Percentiles rank a stretch among this genome's conserved stretches.
Evolutionary conservation across 2,797 vertebrate genomes (phyloP).

Genomic region (Kryptolebias ocellatus): DNA sequence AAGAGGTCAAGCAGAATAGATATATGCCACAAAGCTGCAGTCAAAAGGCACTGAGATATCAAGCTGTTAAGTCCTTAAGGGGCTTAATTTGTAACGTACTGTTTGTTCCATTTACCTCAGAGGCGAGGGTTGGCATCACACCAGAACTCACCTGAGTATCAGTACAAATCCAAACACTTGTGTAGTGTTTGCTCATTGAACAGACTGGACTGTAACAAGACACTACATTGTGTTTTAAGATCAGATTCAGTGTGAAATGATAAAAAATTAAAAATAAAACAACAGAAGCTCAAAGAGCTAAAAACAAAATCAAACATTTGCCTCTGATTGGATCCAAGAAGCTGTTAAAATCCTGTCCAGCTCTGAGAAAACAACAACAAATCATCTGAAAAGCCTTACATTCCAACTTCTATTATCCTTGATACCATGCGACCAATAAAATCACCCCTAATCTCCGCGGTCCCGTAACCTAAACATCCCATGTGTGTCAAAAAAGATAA

Average conservation of each 20-base stretch:
- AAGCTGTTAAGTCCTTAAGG: conserved; percentile 53
- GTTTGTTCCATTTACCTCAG: neutral
- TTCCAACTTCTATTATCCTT: neutral
- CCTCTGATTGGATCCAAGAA: no score
- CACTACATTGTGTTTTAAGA: no score
- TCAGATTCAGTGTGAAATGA: no score
- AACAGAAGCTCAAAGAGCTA: no score
- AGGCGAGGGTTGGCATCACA: neutral
- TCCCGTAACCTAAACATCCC: conserved; percentile 25
- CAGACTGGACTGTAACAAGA: neutral
- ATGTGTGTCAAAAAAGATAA: conserved; percentile 44
- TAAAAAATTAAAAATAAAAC: no score
- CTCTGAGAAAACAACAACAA: conserved; percentile 31
- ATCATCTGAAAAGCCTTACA: conserved; percentile 3
- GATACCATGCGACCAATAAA: conserved; percentile 28
- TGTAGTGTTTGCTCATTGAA: neutral
- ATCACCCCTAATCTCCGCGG: conserved; percentile 38
- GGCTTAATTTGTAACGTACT: conserved; percentile 43
- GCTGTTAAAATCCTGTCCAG: neutral
- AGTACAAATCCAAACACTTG: neutral
- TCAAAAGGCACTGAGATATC: conserved; percentile 41
- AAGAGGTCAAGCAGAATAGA: neutral
- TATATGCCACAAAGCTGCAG: conserved; percentile 13
- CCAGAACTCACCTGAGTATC: neutral
- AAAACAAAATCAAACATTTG: no score